These are phyloP conservation scores for Urophycis tenuis DNA, from an alignment of 2,797 vertebrate species.

Conservation along the genomic window DNA sequence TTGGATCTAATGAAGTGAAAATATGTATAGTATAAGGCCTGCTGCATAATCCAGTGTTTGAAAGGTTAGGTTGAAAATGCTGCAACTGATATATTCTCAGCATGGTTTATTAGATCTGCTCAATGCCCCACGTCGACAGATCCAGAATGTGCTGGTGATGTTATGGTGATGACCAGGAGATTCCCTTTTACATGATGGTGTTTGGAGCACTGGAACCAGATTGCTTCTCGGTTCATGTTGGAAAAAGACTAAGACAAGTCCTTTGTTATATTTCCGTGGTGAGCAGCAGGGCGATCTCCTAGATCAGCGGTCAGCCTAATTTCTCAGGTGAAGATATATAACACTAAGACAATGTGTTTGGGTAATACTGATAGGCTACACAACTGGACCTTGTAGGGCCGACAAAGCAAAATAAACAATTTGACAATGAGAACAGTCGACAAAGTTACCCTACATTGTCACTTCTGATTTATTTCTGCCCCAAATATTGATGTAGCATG, in stretches of 20 bases:
- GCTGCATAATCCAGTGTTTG: not conserved
- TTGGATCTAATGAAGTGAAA: not conserved
- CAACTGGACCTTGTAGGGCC: not conserved
- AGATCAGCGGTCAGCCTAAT: not conserved
- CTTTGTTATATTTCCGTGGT: not conserved
- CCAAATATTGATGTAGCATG: not conserved
- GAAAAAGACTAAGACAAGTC: not conserved
- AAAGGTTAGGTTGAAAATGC: not conserved
- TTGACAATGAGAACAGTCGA: not conserved
- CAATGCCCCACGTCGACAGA: not conserved
- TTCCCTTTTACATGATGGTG: not conserved
- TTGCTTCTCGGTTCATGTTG: not conserved
- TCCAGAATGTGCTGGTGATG: not conserved
- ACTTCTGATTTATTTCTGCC: not conserved
- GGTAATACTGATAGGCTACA: not conserved
- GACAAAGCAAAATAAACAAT: not conserved
- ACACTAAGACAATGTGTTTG: not conserved
- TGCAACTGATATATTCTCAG: too few relatives aligned
- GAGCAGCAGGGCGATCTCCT: not conserved
- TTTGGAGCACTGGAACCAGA: not conserved
- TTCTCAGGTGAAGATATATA: not conserved
- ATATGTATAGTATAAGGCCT: not conserved
- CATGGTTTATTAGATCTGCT: not conserved
- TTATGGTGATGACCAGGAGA: not conserved
- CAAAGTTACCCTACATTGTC: not conserved